Evolutionary conservation across 2,113 vertebrate genomes (phyloP).

Genomic region (Talpa occidentalis): DNA sequence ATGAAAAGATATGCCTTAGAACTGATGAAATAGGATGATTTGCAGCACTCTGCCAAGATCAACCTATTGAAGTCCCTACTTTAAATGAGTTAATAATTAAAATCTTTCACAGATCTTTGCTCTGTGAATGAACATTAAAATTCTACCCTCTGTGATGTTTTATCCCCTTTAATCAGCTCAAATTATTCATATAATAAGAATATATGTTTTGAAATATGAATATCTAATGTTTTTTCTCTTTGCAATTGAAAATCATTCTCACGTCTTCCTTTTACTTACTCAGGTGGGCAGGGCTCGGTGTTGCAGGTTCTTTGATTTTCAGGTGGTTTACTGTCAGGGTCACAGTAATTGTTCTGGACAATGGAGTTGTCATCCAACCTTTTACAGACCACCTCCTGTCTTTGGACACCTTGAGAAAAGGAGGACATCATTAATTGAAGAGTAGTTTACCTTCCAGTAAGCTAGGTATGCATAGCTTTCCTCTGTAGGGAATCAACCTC

Average conservation of each 20-base stretch:
- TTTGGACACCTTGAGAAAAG: constrained; percentile 92
- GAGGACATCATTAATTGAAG: constrained; percentile 69
- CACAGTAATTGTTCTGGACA: constrained; percentile 98
- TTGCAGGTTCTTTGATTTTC: constrained; percentile 97
- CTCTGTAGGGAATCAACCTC: constrained; percentile 57
- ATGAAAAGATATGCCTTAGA: not conserved
- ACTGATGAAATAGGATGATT: not conserved
- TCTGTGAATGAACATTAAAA: not conserved
- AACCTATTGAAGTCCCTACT: not conserved
- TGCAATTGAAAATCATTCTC: constrained; percentile 6
- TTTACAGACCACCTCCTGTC: constrained; percentile 97
- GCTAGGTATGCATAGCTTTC: constrained; percentile 59
- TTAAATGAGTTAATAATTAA: not conserved
- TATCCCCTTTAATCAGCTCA: not conserved
- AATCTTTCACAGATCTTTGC: constrained; percentile 8
- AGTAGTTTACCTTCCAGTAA: constrained; percentile 53
- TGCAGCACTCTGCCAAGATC: not conserved
- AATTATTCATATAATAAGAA: not conserved
- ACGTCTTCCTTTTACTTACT: constrained; percentile 89
- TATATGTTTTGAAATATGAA: constrained; percentile 17
- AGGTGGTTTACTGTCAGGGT: constrained; percentile 94
- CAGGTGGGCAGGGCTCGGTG: constrained; percentile 97
- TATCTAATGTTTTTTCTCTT: constrained; percentile 9
- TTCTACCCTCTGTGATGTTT: not conserved
- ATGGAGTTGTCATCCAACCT: constrained; percentile 95